phyloP scores from a whole-genome alignment of 2,797 vertebrate genomes.

The Fistularia commersonii region DNA sequence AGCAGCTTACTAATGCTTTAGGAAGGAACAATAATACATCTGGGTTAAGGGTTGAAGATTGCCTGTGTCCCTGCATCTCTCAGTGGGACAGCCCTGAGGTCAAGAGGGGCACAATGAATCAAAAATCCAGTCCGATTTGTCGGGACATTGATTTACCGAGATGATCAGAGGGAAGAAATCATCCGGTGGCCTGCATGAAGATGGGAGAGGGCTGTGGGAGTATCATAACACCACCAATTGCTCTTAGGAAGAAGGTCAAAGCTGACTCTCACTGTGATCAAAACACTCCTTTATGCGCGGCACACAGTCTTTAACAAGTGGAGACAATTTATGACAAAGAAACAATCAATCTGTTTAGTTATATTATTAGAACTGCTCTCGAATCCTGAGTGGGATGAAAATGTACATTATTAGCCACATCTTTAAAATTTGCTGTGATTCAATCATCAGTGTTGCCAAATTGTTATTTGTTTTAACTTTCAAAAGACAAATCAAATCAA shows the following conservation, averaged over 20 bases:
- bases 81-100: constrained; percentile 29
- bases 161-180: constrained; percentile 50
- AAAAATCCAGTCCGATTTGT: constrained; percentile 55
- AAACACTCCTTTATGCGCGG: constrained; percentile 32
- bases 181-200: constrained; percentile 29
- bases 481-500: no score
- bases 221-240: constrained; percentile 50
- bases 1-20: constrained; percentile 20
- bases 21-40: constrained; percentile 7
- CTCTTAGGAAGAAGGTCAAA: constrained; percentile 63
- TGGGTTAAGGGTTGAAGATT: constrained; percentile 10
- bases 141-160: constrained; percentile 52
- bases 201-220: constrained; percentile 30
- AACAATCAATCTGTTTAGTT: background rate
- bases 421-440: no score
- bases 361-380: no score
- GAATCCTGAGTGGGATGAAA: no score
- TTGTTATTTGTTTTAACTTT: no score
- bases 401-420: no score
- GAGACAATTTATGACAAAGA: constrained; percentile 2
- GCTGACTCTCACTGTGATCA: constrained; percentile 50
- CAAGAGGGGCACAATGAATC: constrained; percentile 38
- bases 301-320: constrained; percentile 6
- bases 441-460: no score
- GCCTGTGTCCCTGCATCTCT: constrained; percentile 9